Conservation (phyloP, 2,888 invertebrate species). For the Resseliella maxima region DNA sequence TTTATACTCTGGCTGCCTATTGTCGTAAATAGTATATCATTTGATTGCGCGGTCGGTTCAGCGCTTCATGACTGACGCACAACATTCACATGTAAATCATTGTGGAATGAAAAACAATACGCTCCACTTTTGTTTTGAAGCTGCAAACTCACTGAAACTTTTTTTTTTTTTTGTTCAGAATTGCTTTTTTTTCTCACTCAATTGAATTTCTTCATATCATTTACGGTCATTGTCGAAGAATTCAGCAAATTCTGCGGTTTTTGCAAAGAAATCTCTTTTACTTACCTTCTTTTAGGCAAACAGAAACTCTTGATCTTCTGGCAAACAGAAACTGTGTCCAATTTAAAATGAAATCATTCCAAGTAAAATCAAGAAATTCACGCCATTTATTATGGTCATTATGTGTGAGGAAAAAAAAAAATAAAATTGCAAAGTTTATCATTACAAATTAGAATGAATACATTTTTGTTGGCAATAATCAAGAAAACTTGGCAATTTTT, state of each 20-base stretch:
- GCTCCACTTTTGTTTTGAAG: constrained; percentile 10
- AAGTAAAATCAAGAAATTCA: constrained; percentile 6
- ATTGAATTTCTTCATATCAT: neutral
- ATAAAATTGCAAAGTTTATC: neutral
- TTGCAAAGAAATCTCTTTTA: neutral
- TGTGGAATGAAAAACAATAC: neutral
- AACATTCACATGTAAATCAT: neutral
- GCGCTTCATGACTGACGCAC: neutral
- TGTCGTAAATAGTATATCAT: neutral
- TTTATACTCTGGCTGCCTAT: neutral
- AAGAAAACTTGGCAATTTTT: neutral
- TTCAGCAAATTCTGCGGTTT: neutral
- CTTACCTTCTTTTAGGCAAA: too few relatives aligned
- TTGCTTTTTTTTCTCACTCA: neutral
- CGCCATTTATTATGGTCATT: constrained; percentile 43
- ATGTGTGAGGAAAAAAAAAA: neutral
- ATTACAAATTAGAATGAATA: constrained; percentile 19
- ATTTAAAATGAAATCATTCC: neutral
- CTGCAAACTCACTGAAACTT: neutral
- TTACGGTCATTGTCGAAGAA: constrained; percentile 42
- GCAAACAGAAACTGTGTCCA: neutral
- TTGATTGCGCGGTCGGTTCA: neutral
- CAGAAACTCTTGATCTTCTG: neutral
- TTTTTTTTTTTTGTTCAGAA: neutral
- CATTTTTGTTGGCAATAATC: neutral